Conservation (phyloP, 2,113 vertebrate genomes). For the Rhinoptilus africanus region DNA sequence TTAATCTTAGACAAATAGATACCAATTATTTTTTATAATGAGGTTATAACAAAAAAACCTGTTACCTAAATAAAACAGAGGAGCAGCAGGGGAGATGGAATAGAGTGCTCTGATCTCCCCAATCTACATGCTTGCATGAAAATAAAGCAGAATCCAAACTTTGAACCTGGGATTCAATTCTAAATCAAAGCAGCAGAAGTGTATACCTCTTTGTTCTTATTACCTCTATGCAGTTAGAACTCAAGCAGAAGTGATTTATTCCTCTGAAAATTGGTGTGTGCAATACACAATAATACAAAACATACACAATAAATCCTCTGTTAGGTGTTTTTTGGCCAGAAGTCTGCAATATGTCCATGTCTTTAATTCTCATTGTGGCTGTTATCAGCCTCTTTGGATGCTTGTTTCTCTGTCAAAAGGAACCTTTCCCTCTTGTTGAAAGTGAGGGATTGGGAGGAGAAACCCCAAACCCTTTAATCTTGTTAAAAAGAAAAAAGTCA, state of each 20-base stretch:
- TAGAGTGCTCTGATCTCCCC: not conserved
- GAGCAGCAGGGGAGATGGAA: not conserved
- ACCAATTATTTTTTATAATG: constrained; percentile 12
- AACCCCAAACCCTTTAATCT: not conserved
- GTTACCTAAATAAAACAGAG: not conserved
- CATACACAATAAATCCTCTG: not conserved
- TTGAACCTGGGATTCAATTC: not conserved
- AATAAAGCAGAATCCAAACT: not conserved
- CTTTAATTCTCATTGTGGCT: not conserved
- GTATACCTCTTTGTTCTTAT: not conserved
- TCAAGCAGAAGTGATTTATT: not conserved
- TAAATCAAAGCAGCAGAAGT: constrained; percentile 10
- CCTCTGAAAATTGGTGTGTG: not conserved
- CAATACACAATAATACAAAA: not conserved
- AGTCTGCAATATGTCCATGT: not conserved
- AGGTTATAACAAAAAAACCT: not conserved
- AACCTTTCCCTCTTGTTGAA: not conserved
- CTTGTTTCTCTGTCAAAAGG: not conserved
- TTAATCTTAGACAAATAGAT: not conserved
- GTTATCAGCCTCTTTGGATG: not conserved
- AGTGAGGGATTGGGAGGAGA: not conserved
- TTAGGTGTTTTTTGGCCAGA: not conserved
- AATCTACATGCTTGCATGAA: not conserved
- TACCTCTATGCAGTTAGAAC: not conserved
- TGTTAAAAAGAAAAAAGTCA: not conserved